Evolutionary conservation across 37 sponge, comb jelly and placozoan species (phyloP).

Genomic region (Halichondria panicea): DNA sequence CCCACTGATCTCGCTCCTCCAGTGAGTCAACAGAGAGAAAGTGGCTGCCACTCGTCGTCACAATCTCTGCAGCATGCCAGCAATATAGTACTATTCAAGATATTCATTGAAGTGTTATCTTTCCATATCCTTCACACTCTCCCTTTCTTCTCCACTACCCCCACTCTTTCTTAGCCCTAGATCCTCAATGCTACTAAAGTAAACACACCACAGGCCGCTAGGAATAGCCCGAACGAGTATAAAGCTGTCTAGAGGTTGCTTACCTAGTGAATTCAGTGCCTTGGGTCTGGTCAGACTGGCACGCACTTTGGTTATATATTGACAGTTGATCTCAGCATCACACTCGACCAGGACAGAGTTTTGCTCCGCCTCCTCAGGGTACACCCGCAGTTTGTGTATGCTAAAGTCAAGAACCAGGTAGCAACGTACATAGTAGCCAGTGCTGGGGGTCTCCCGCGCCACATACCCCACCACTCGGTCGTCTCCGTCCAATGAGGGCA

Average conservation of each 20-base stretch:
- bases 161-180: background rate
- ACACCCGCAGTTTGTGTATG: conserved; percentile 39
- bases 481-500: conserved; percentile 44
- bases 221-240: background rate
- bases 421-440: conserved; percentile 27
- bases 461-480: conserved; percentile 34
- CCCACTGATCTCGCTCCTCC: conserved; percentile 79
- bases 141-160: background rate
- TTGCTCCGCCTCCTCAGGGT: conserved; percentile 46
- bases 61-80: conserved; percentile 37
- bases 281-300: conserved; percentile 31
- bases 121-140: background rate
- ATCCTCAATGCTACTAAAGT: background rate
- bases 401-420: conserved; percentile 47
- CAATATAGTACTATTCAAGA: background rate
- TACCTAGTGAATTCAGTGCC: conserved; percentile 60
- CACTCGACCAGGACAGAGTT: conserved; percentile 17
- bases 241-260: conserved; percentile 1
- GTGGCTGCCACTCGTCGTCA: conserved; percentile 33
- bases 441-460: conserved; percentile 14
- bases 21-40: conserved; percentile 46
- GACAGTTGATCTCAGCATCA: conserved; percentile 47
- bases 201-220: background rate
- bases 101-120: background rate
- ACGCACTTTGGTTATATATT: conserved; percentile 73